Evolutionary conservation across 2,888 invertebrate genomes (phyloP), one percentile per base, ranked within the genome.

Genomic region (Bhutanitis thaidina): DNA sequence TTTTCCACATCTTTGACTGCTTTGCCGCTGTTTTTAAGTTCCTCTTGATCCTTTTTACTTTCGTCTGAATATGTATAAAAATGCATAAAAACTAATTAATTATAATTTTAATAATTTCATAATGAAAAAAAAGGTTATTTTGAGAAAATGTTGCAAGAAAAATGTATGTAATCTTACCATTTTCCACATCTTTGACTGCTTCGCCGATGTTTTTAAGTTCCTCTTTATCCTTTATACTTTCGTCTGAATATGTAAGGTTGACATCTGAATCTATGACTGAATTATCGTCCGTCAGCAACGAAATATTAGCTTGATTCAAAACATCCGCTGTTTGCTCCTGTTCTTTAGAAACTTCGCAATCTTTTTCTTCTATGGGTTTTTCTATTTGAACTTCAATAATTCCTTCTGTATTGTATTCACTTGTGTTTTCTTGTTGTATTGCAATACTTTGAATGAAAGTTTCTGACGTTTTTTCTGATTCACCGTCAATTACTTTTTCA

Each of bases 281-380:
- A 55, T 79, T 80, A 61, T 89, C 89, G 57, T 89, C 88, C 27
- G 88, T 87, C 30, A 88, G 59, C 34, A 88, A 58, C 0, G 89
- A 89, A 8, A 73, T 57, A 27, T 77, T 75, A 13, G 67, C 77
- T 61, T 76, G 78, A 47, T 76, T 75, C 16, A 77, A 58, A 9
- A 71, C 69, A 65, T 83, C 76, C n/a, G 36, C 30, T 1, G 53
- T 37, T 52, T 48, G 36, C 30, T 47, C 46, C 37, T 47, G 25
- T 35, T 47, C 43, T 40, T 46, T 40, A 2, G 14, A 13, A 16
- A 15, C 8, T 38, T 36, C 40, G 5, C 43, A 20, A 1, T 49
- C 59, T 46, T 46, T 36, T 10, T 9, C 10, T 4, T 58, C 57
- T 16, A 40, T 15, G 5, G 32, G 47, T 5, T 43, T 47, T 38